Conservation (phyloP, 2,888 invertebrate genomes). For the Noctuana brunneofusca region DNA sequence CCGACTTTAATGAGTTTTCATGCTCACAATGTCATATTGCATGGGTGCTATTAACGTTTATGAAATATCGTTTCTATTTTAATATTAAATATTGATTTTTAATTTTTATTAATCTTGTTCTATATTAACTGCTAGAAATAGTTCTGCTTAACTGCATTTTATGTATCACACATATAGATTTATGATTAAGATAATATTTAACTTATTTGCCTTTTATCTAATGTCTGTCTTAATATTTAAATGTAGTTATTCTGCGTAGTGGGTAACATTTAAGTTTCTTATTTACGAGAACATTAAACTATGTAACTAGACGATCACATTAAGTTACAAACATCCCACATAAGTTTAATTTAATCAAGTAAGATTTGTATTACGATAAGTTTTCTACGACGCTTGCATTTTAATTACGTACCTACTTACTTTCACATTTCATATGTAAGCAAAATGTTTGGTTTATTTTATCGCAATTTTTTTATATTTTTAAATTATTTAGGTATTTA, state of each 20-base stretch:
- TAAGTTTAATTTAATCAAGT: conserved; percentile 17
- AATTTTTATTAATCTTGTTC: too few relatives aligned
- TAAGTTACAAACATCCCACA: conserved; percentile 9
- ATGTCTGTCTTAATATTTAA: too few relatives aligned
- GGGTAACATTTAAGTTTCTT: background rate
- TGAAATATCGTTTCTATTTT: too few relatives aligned
- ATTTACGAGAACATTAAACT: background rate
- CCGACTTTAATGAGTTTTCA: conserved; percentile 20
- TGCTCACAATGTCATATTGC: conserved; percentile 8
- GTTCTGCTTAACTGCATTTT: too few relatives aligned
- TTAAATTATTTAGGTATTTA: background rate
- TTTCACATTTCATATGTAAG: conserved; percentile 18
- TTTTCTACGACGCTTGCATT: conserved; percentile 18
- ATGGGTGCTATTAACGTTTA: conserved; percentile 2
- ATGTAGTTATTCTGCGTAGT: background rate
- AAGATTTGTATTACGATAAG: conserved; percentile 22
- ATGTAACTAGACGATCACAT: background rate
- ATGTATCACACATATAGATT: too few relatives aligned
- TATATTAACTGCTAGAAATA: too few relatives aligned
- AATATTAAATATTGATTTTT: too few relatives aligned
- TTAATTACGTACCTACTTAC: conserved; percentile 13
- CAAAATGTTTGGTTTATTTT: conserved; percentile 3
- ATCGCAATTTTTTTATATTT: background rate
- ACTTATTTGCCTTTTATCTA: too few relatives aligned
- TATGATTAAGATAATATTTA: too few relatives aligned